Evolutionary conservation across 1,140 invertebrate species (phyloP).

Genomic region (Micrasema minimum): DNA sequence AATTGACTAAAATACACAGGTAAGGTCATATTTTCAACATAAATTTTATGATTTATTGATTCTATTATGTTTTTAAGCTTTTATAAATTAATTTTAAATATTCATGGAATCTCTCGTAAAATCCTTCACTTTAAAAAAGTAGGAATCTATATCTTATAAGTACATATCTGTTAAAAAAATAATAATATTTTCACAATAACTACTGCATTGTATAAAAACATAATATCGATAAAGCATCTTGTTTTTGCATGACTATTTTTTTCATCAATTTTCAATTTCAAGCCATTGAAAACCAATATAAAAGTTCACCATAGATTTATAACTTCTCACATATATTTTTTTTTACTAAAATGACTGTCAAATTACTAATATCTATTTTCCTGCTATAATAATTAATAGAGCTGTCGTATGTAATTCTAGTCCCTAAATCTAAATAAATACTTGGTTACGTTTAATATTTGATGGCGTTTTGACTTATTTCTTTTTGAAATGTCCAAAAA

Average conservation of each 20-base stretch:
- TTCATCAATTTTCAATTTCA: too few species aligned
- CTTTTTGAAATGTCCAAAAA: too few species aligned
- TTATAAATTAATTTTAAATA: neutral
- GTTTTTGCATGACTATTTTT: too few species aligned
- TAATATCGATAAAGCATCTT: too few species aligned
- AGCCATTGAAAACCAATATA: too few species aligned
- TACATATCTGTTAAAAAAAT: conserved; percentile 43
- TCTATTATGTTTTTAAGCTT: neutral
- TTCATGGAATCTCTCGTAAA: conserved; percentile 28
- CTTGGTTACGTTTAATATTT: too few species aligned
- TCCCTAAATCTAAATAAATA: too few species aligned
- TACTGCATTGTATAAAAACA: too few species aligned
- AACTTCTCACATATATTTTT: neutral
- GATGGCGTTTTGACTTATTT: too few species aligned
- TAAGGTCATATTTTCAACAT: neutral
- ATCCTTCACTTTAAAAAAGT: conserved; percentile 8
- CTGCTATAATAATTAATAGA: conserved; percentile 11
- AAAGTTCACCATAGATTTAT: too few species aligned
- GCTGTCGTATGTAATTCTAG: neutral
- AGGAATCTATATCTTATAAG: conserved; percentile 43
- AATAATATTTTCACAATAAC: conserved; percentile 36
- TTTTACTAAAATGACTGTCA: conserved; percentile 16
- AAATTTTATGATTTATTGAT: neutral
- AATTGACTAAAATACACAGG: too few species aligned
- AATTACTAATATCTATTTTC: conserved; percentile 30